These are phyloP conservation scores for Gymnodraco acuticeps DNA, from an alignment of 2,797 vertebrate genomes.

Conservation along the genomic window DNA sequence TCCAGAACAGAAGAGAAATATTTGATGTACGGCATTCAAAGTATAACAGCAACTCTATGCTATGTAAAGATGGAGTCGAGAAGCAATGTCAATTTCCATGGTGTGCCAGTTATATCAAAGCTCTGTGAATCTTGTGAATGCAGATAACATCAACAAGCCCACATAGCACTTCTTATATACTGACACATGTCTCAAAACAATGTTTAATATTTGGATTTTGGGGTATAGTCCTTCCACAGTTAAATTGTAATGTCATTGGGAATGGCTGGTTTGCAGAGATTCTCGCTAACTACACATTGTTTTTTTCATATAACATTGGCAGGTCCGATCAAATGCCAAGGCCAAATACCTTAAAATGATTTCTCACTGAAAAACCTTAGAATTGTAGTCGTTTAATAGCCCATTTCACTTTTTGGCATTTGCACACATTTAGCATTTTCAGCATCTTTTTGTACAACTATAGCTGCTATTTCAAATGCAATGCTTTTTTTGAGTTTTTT, in stretches of 20 bases:
- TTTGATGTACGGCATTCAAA: too few relatives aligned
- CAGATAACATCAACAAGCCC: not conserved
- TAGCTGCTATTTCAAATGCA: constrained; percentile 13
- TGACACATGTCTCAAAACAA: not conserved
- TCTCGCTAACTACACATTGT: not conserved
- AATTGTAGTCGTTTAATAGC: too few relatives aligned
- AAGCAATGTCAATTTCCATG: not conserved
- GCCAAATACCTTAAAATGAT: not conserved
- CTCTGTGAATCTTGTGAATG: not conserved
- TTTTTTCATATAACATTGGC: constrained; percentile 2
- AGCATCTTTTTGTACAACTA: constrained; percentile 29
- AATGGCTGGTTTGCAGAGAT: not conserved
- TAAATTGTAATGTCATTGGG: not conserved
- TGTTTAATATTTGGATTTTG: not conserved
- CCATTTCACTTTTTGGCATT: not conserved
- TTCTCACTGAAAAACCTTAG: not conserved
- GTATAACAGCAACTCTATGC: too few relatives aligned
- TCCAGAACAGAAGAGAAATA: not conserved
- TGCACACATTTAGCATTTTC: constrained; percentile 23
- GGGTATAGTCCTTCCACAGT: not conserved
- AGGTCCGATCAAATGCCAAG: not conserved
- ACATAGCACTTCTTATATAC: not conserved
- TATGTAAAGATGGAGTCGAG: too few relatives aligned
- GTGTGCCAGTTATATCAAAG: not conserved
- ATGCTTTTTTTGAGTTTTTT: constrained; percentile 20